Base-by-base conservation (phyloP, 2,888 invertebrate species). In the Nineta flava region DNA sequence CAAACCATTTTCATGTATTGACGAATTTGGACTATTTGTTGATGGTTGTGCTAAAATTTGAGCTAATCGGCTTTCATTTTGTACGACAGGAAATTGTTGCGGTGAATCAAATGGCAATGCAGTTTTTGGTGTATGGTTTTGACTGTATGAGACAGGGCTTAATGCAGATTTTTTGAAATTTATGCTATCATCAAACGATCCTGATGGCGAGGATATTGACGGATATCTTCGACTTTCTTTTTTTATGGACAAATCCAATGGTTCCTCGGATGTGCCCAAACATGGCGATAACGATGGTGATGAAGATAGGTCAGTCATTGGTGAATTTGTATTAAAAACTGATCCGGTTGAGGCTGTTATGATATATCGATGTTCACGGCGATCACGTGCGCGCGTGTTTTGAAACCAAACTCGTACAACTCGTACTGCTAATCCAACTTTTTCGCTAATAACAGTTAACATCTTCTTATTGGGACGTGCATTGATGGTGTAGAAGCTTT, bases 321-420 rank as follows among this genome's bases (percentile, higher is more conserved):
- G 60, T 13, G 44, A 44, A 9, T 13, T 26, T 5, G 59, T 61
- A 19, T 58, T 59, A 48, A 65, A 60, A 54, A 65, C 67, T 40
- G 56, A 55, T 48, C 50, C 52, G 41, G 53, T 12, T 19, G 58
- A 52, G 9, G 58, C 48, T n/a, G 62, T 58, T 48, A 62, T 57
- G 51, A 73, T 68, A 52, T 63, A 65, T 43, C 73, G 63, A 9
- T 76, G 76, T 61, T 81, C 80, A 48, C 90, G 77, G 46, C 92
- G 77, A 61, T 91, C 91, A 48, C 92, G 76, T 0, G 94, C 94
- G 54, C 94, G 76, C 55, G 88, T 90, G 65, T 95, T 95, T 70
- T 95, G 95, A 65, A 95, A 95, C 94, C 95, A 95, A 5, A 94
- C 95, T 72, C 94, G 84, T 3, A 87, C 86, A 1, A 88, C 87